Evolutionary conservation across 2,888 invertebrate species (phyloP), one percentile per base, ranked within the genome.

Genomic region (Agrochola circellaris): DNA sequence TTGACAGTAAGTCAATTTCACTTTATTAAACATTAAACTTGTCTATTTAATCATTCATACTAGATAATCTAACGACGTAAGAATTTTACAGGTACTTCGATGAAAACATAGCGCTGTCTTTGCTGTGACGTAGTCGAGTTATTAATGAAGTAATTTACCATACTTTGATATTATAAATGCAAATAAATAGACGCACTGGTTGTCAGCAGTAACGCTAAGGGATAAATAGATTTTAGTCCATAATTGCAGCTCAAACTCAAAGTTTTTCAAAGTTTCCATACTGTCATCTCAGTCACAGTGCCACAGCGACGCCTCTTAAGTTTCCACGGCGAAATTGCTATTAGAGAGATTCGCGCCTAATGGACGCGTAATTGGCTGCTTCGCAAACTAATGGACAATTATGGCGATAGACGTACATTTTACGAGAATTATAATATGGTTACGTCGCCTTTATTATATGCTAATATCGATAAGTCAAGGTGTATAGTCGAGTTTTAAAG

Each of bases 341-440:
- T 95, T 95, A 95, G 92, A 93, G 92, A 95, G 95, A 94, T 95
- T 95, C 95, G 92, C 93, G 94, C 91, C 93, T 96, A 96, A 96
- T 96, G 95, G 96, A 93, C 89, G 92, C 91, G 93, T 96, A 96
- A 96, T 96, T 96, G 96, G 95, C 94, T 93, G 94, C 95, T 93
- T 95, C 95, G 94, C 93, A 93, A 93, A 94, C 95, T 96, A 96
- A 96, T 96, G 95, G 96, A 95, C 96, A 95, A 96, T 96, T 96
- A 95, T 91, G 91, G 89, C 91, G 91, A 90, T 89, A 92, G 90
- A 90, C 92, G 92, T 89, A 91, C 90, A 93, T 93, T 93, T 93
- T 91, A 91, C 87, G 90, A 82, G 90, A 92, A 92, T 93, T 92
- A 91, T 92, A 93, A 92, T 90, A 89, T 82, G 89, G 90, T 91